Evolutionary conservation across 1,140 invertebrate genomes (phyloP).

Genomic region (Brachionus paranguensis): DNA sequence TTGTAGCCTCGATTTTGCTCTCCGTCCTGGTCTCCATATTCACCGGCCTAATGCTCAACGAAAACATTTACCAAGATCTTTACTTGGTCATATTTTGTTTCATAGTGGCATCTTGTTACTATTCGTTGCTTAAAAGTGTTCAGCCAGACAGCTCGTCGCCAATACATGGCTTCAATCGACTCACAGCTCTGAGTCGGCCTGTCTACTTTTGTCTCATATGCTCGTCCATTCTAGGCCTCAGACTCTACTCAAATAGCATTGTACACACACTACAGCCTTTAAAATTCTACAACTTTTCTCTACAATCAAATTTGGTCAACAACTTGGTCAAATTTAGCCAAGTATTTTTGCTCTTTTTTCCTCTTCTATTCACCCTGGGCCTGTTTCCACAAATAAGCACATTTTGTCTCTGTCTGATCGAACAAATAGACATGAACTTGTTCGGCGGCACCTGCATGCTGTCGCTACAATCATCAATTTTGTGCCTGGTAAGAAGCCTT

Average conservation of each 20-base stretch:
- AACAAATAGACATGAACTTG: slow-evolving; percentile 92
- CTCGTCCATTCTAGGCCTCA: slow-evolving; percentile 61
- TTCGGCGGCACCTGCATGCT: slow-evolving; percentile 92
- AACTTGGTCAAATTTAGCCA: background rate
- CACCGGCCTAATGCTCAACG: slow-evolving; percentile 73
- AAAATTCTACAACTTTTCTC: slow-evolving; percentile 41
- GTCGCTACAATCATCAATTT: slow-evolving; percentile 74
- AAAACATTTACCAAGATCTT: slow-evolving; percentile 81
- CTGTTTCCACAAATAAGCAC: slow-evolving; percentile 94
- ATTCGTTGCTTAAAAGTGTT: slow-evolving; percentile 93
- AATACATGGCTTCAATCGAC: slow-evolving; percentile 92
- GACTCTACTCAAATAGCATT: background rate
- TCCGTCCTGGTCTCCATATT: slow-evolving; percentile 77
- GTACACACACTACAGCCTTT: slow-evolving; percentile 59
- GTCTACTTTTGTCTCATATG: slow-evolving; percentile 89
- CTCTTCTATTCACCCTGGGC: slow-evolving; percentile 83
- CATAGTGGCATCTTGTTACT: slow-evolving; percentile 91
- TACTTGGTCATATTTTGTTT: slow-evolving; percentile 91
- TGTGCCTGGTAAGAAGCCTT: slow-evolving; percentile 73
- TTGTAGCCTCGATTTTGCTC: slow-evolving; percentile 52
- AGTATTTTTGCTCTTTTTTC: slow-evolving; percentile 67
- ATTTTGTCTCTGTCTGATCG: slow-evolving; percentile 85
- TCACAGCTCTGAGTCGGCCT: slow-evolving; percentile 82
- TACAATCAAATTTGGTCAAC: background rate
- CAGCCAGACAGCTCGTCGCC: slow-evolving; percentile 97